Evolutionary conservation across 2,113 vertebrate genomes (phyloP).

Genomic region (Tautogolabrus adspersus): DNA sequence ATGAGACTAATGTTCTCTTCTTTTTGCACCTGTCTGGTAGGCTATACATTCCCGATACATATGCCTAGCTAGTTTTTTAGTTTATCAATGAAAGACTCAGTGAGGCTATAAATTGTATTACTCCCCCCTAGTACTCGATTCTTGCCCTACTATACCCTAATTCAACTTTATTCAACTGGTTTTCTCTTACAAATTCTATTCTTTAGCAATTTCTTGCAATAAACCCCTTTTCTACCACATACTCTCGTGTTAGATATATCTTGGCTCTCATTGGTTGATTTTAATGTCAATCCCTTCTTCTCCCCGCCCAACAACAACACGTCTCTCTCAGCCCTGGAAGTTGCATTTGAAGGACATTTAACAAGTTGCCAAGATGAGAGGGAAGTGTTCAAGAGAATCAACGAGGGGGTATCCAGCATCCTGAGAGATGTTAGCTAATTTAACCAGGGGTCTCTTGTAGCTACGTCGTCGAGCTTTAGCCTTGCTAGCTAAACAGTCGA

Average conservation of each 20-base stretch:
- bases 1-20: too few relatives aligned
- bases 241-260: neutral
- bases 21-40: too few relatives aligned
- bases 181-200: too few relatives aligned
- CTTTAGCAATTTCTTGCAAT: too few relatives aligned
- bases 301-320: constrained; percentile 19
- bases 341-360: constrained; percentile 15
- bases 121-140: too few relatives aligned
- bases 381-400: neutral
- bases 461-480: neutral
- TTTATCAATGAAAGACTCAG: too few relatives aligned
- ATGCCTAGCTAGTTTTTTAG: too few relatives aligned
- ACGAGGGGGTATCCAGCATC: neutral
- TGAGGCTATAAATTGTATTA: too few relatives aligned
- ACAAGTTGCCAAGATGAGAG: constrained; percentile 13
- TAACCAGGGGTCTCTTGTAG: neutral
- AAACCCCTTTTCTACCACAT: neutral
- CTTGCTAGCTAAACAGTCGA: neutral
- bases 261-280: constrained; percentile 55
- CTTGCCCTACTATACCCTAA: too few relatives aligned
- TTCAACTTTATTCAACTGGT: too few relatives aligned
- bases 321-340: neutral
- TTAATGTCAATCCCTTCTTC: constrained; percentile 36
- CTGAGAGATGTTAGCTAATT: neutral
- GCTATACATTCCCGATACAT: too few relatives aligned